Evolutionary conservation across 2,888 invertebrate genomes (phyloP), one percentile per base, ranked within the genome.

Genomic region (Drosophila neonasuta): DNA sequence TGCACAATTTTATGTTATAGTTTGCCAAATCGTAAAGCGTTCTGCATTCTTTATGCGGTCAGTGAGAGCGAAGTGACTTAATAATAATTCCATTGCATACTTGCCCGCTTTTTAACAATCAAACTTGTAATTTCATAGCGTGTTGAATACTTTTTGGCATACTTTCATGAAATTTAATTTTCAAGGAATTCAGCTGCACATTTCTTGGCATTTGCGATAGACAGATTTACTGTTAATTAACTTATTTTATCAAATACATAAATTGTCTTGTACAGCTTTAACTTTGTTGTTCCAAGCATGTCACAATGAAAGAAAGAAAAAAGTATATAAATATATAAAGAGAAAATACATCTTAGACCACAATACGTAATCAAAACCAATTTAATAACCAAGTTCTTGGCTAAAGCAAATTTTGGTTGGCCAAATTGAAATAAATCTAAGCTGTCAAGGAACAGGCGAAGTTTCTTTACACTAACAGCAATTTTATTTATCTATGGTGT

Each of bases 181-280:
- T 13, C 3, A n/a, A 34, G 62, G 51, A 48, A 61, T 63, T 54
- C 6, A 42, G n/a, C 17, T 36, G 32, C 42, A 60, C 32, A 29
- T 39, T 57, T 45, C 50, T 52, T 3, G 45, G 9, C 7, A 48
- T 34, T 46, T 66, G 13, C 8, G 11, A 9, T 41, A 30, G 20
- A 46, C 13, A 64, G 46, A 50, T 60, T 60, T 50, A 52, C 59
- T 63, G 7, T 59, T 63, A 57, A 62, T 74, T 41, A 57, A 63
- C 55, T 44, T 34, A 41, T 41, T 39, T 29, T 11, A 17, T 32
- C 1, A 39, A 39, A 51, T 29, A 24, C 3, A 24, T 24, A 24
- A 45, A 45, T 20, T 11, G 42, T 29, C 29, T 29, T 29, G 34
- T 8, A 15, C 24, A 11, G 8, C 15, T 29, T 11, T 7, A 42